Percentiles rank a stretch among this genome's conserved stretches.
phyloP scores from a whole-genome alignment of 2,113 vertebrate genomes.

The Tachysurus fulvidraco region DNA sequence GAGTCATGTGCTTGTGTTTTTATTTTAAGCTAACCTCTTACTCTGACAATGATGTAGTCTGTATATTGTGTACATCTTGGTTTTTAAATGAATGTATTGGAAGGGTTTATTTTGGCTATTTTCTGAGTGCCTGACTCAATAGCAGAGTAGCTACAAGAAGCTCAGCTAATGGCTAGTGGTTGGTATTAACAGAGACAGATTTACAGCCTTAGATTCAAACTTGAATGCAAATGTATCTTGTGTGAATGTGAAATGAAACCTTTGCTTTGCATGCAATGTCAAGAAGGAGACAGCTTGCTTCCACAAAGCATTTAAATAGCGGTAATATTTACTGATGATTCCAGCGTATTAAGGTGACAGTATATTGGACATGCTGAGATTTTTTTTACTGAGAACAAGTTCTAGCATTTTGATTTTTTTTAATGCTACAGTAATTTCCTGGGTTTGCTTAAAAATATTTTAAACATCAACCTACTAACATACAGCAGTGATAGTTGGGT shows the following conservation, averaged over 20 bases:
- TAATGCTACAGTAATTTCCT: not conserved
- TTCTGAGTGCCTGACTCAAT: not conserved
- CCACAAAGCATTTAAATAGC: not conserved
- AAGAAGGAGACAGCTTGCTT: not conserved
- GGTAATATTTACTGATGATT: not conserved
- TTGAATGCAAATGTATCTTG: not conserved
- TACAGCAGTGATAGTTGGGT: not conserved
- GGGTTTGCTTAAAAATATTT: conserved; percentile 40
- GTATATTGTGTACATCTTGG: not conserved
- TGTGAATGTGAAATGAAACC: not conserved
- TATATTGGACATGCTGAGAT: not conserved
- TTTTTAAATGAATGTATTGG: not conserved
- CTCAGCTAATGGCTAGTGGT: not conserved
- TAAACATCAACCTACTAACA: conserved; percentile 42
- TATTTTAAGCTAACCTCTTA: conserved; percentile 26
- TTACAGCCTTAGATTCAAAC: not conserved
- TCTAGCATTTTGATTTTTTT: not conserved
- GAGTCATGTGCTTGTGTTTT: not conserved
- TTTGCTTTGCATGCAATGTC: not conserved
- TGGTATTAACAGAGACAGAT: not conserved
- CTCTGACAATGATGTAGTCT: conserved; percentile 11
- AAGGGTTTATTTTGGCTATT: not conserved
- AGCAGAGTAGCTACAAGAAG: not conserved
- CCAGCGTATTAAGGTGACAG: not conserved
- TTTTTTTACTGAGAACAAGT: not conserved